phyloP scores from a whole-genome alignment of 1,140 invertebrate species.

The Drosophila suzukii region DNA sequence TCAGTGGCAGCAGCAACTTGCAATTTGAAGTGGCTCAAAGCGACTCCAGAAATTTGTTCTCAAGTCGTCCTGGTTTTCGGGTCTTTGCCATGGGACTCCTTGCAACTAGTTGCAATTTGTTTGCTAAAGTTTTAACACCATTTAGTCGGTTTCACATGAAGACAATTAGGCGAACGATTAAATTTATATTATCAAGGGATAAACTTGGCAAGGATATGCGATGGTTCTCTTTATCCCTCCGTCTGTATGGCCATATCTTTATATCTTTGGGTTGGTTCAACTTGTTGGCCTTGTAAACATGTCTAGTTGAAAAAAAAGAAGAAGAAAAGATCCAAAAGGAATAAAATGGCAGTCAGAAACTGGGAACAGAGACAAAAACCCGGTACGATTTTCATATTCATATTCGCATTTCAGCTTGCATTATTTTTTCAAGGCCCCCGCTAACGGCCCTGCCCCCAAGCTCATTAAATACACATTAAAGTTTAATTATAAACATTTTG shows the following conservation, averaged over 20 bases:
- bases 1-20: constrained; percentile 72
- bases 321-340: no score
- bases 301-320: neutral
- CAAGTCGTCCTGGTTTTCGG: constrained; percentile 53
- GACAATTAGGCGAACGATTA: constrained; percentile 81
- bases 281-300: constrained; percentile 60
- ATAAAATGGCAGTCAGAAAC: neutral
- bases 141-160: constrained; percentile 81
- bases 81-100: constrained; percentile 41
- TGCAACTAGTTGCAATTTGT: constrained; percentile 81
- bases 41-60: constrained; percentile 68
- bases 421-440: constrained; percentile 63
- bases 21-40: constrained; percentile 72
- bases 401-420: constrained; percentile 64
- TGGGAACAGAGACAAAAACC: constrained; percentile 11
- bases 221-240: neutral
- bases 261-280: constrained; percentile 25
- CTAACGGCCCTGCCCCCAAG: constrained; percentile 20
- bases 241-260: constrained; percentile 3
- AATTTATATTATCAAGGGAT: constrained; percentile 81
- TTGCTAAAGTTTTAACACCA: constrained; percentile 80
- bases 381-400: constrained; percentile 58
- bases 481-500: constrained; percentile 83
- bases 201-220: constrained; percentile 40
- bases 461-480: constrained; percentile 83